Evolutionary conservation across 2,888 invertebrate genomes (phyloP), one percentile per base, ranked within the genome.

Genomic region (Apamea monoglypha): DNA sequence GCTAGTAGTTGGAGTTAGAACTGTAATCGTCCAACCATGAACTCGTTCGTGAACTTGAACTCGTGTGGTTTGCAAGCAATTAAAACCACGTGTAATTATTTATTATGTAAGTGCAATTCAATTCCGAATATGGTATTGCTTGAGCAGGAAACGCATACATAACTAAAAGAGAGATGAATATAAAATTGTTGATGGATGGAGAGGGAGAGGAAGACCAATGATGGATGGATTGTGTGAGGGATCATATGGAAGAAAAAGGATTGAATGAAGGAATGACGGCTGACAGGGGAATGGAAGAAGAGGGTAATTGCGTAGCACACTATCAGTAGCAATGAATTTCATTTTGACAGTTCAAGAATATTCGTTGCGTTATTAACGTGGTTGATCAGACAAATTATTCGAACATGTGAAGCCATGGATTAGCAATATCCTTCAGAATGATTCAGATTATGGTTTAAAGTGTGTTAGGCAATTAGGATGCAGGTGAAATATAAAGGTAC

Each of bases 21-120:
- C 10, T 6, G 72, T 44, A 80, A 61, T 80, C 25, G 10, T 50
- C 50, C 44, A 79, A 47, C 80, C 74, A 47, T 82, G 66, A 82
- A 82, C 85, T 74, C 40, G 3, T 2, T n/a, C 44, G 56, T 56
- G 50, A 40, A 71, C 81, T 68, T 82, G 84, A 78, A 75, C 85
- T 66, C 29, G 36, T 40, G 32, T 61, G 44, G 75, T 71, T 70
- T 63, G 66, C n/a, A 67, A 25, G 16, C 66, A 70, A 83, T 83
- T 61, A 67, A 53, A 66, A 53, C 16, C 59, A 68, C n/a, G 36
- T 68, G 18, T 68, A 36, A 56, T 75, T 36, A 36, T 7, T n/a
- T 47, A n/a, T 56, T 56, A 56, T 12, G 56, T 56, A 56, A 56
- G 56, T 56, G 1, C 56, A 56, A 56, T n/a, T 56, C 25, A 56